Conservation (phyloP, 2,888 invertebrate genomes). For the Tetanocera ferruginea region DNA sequence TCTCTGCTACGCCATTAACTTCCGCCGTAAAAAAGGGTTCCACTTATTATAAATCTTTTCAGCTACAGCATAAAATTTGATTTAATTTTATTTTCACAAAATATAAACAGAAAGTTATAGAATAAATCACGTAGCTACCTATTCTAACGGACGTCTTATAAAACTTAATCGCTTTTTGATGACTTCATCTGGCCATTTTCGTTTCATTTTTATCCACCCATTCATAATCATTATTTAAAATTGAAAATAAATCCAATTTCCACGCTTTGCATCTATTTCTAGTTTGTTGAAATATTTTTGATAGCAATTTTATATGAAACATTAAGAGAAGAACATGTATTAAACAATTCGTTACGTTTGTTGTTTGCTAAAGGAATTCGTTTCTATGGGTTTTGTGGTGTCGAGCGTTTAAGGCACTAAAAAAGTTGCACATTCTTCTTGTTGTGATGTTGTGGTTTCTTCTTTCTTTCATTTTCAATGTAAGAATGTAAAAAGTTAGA, state of each 20-base stretch:
- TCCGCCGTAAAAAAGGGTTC: not conserved
- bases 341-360: too few relatives aligned
- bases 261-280: not conserved
- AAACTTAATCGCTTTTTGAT: conserved; percentile 19
- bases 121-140: not conserved
- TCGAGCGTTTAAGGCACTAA: too few relatives aligned
- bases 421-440: too few relatives aligned
- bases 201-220: not conserved
- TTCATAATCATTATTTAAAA: not conserved
- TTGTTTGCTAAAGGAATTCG: too few relatives aligned
- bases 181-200: not conserved
- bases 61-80: not conserved
- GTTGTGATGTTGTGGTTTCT: too few relatives aligned
- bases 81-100: not conserved
- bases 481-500: too few relatives aligned
- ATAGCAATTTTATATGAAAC: too few relatives aligned
- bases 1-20: not conserved
- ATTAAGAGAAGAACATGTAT: too few relatives aligned
- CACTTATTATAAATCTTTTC: not conserved
- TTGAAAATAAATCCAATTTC: not conserved
- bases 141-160: not conserved
- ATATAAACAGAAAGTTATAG: not conserved
- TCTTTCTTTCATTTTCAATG: too few relatives aligned
- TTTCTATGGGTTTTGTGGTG: too few relatives aligned
- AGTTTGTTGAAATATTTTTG: too few relatives aligned